These are phyloP conservation scores for Sphaeridia pumilis DNA, from an alignment of 2,888 invertebrate genomes.

Conservation along the genomic window DNA sequence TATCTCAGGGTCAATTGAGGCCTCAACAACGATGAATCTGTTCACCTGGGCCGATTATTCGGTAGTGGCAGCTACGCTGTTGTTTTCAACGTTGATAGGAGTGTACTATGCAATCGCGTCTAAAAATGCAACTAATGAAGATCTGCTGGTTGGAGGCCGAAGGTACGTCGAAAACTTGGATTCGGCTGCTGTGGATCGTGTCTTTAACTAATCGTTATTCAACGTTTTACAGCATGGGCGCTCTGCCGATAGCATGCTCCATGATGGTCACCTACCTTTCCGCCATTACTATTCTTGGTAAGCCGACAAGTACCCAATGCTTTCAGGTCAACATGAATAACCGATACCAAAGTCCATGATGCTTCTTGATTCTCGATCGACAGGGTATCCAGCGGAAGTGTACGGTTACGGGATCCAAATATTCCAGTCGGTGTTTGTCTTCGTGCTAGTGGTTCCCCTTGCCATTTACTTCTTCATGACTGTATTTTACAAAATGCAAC, in stretches of 20 bases:
- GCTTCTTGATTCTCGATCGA: not conserved
- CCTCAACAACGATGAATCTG: constrained; percentile 12
- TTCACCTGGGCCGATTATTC: constrained; percentile 30
- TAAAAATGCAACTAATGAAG: constrained; percentile 31
- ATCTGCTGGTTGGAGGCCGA: constrained; percentile 32
- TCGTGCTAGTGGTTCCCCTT: constrained; percentile 20
- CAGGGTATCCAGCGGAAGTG: constrained; percentile 26
- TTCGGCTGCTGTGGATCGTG: not conserved
- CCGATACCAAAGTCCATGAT: not conserved
- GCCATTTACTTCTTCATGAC: constrained; percentile 25
- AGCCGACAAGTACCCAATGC: not conserved
- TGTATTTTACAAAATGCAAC: constrained; percentile 25
- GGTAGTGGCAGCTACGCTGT: constrained; percentile 26
- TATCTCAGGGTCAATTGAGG: not conserved
- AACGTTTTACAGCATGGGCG: constrained; percentile 22
- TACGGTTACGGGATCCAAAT: constrained; percentile 28
- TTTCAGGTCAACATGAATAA: not conserved
- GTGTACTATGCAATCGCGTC: constrained; percentile 29
- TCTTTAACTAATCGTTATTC: not conserved
- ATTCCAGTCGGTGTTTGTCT: constrained; percentile 20
- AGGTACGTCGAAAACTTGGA: constrained; percentile 3
- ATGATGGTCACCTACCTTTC: constrained; percentile 34
- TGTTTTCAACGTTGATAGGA: constrained; percentile 31
- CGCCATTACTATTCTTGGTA: constrained; percentile 34
- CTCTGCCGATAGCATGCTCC: constrained; percentile 29